Evolutionary conservation across 2,113 vertebrate species (phyloP).

Genomic region (Physeter macrocephalus): DNA sequence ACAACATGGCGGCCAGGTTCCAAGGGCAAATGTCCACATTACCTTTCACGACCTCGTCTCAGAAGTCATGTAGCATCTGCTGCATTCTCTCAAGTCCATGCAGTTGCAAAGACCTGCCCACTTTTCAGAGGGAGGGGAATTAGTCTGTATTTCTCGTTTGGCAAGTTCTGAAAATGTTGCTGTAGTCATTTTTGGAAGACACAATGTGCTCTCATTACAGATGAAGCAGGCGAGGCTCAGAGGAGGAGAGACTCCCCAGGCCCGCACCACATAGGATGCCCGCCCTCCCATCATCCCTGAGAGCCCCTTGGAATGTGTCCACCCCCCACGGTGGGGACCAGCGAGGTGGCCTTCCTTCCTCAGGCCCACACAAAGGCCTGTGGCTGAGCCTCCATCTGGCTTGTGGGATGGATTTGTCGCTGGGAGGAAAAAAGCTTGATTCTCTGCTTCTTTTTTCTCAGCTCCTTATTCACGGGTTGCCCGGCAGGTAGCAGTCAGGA

Average conservation of each 20-base stretch:
- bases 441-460: constrained; percentile 75
- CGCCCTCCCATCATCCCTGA: constrained; percentile 73
- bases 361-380: constrained; percentile 77
- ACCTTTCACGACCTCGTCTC: accelerated
- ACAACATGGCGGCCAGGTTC: not conserved
- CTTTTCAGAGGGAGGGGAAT: not conserved
- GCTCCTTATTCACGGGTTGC: constrained; percentile 63
- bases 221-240: accelerated
- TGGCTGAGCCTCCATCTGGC: constrained; percentile 80
- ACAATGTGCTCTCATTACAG: not conserved
- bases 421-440: constrained; percentile 74
- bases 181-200: not conserved
- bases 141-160: not conserved
- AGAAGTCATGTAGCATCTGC: accelerated
- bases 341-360: constrained; percentile 50
- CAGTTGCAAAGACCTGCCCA: not conserved
- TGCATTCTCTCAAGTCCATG: accelerated
- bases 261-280: constrained; percentile 24
- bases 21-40: accelerated
- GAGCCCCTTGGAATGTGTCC: constrained; percentile 78
- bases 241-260: not conserved
- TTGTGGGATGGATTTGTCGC: constrained; percentile 77
- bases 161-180: not conserved
- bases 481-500: not conserved
- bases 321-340: not conserved